Evolutionary conservation across 2,888 invertebrate species (phyloP).

Genomic region (Drepanosiphum platanoidis): DNA sequence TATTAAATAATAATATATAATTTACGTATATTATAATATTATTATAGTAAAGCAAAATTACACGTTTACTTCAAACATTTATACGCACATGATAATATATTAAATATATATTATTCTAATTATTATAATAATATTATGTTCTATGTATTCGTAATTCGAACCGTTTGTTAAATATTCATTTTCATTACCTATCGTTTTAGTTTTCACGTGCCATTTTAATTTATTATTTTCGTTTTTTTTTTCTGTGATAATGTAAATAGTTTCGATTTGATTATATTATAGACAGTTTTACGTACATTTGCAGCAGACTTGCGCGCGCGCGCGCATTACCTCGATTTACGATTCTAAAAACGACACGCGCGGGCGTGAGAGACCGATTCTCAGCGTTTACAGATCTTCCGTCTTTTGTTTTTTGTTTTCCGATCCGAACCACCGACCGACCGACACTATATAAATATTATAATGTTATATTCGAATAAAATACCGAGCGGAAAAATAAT

Average conservation of each 20-base stretch:
- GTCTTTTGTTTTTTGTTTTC: neutral
- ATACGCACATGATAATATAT: no score
- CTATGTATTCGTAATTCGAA: neutral
- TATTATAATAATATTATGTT: no score
- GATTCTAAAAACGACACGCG: neutral
- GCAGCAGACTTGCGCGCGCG: neutral
- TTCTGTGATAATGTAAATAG: slow-evolving; percentile 61
- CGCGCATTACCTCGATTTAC: neutral
- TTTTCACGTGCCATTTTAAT: slow-evolving; percentile 26
- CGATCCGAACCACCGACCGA: neutral
- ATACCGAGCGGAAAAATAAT: slow-evolving; percentile 7
- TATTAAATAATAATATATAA: no score
- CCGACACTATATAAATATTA: no score
- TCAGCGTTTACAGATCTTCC: neutral
- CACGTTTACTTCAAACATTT: neutral
- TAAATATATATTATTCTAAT: slow-evolving; percentile 22
- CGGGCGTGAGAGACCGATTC: neutral
- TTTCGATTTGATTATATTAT: slow-evolving; percentile 32
- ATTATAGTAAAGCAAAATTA: neutral
- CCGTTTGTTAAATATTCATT: neutral
- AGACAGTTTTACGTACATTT: slow-evolving; percentile 15
- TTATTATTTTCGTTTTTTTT: slow-evolving; percentile 39
- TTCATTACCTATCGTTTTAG: neutral
- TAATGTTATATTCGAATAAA: no score
- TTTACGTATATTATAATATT: slow-evolving; percentile 25